A percentile compares a stretch with the other conserved stretches of the same genome.
These are phyloP conservation scores for Argyresthia albistria DNA, from an alignment of 2,888 invertebrate species.

Conservation along the genomic window DNA sequence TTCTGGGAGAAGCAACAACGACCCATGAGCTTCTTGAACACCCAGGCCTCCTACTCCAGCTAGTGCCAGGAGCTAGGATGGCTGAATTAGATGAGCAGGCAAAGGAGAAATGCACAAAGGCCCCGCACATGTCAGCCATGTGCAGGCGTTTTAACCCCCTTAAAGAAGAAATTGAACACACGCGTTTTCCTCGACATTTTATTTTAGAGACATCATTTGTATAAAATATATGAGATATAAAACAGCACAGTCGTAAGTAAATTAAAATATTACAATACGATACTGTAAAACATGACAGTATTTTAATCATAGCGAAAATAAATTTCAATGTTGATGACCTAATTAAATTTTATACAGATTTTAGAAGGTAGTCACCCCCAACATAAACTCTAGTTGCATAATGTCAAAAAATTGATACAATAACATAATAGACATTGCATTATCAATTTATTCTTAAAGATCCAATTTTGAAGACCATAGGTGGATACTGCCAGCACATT, in stretches of 20 bases:
- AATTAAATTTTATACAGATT: background rate
- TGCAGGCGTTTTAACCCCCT: too few relatives aligned
- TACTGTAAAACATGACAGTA: constrained; percentile 44
- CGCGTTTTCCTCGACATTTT: constrained; percentile 53
- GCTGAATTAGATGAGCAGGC: too few relatives aligned
- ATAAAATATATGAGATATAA: constrained; percentile 72
- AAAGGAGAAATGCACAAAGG: too few relatives aligned
- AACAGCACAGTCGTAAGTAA: constrained; percentile 66
- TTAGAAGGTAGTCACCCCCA: background rate
- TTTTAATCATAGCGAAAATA: constrained; percentile 18
- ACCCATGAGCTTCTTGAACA: too few relatives aligned
- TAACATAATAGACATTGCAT: background rate
- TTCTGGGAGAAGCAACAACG: too few relatives aligned
- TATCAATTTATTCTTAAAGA: too few relatives aligned
- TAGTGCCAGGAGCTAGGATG: too few relatives aligned
- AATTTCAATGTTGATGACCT: constrained; percentile 2
- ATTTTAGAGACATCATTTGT: constrained; percentile 62
- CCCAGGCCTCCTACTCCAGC: too few relatives aligned
- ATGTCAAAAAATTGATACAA: background rate
- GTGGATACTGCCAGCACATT: too few relatives aligned
- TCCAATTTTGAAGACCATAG: too few relatives aligned
- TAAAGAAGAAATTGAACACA: too few relatives aligned
- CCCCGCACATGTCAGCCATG: too few relatives aligned
- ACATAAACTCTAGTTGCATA: background rate
- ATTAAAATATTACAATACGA: constrained; percentile 53